phyloP scores from a whole-genome alignment of 2,888 invertebrate species.

The Entomobrya multifasciata region DNA sequence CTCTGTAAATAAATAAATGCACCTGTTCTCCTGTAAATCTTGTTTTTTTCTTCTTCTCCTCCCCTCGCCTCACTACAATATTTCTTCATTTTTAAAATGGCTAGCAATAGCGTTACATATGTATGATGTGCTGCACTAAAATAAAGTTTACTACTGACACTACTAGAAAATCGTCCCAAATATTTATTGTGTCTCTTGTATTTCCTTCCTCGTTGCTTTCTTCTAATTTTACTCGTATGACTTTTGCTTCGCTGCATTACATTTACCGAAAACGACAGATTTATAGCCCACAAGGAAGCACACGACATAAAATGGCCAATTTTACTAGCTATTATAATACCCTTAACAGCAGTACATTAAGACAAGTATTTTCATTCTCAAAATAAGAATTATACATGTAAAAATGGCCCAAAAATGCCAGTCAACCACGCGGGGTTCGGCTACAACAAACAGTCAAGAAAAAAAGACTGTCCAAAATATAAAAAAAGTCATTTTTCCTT shows the following conservation, averaged over 20 bases:
- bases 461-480: slow-evolving; percentile 24
- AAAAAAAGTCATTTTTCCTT: background rate
- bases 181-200: background rate
- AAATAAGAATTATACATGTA: background rate
- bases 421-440: slow-evolving; percentile 42
- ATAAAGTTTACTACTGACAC: slow-evolving; percentile 7
- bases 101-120: too few species aligned
- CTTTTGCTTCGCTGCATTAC: background rate
- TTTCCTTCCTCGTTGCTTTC: background rate
- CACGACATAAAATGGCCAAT: slow-evolving; percentile 10
- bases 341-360: background rate
- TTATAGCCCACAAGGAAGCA: slow-evolving; percentile 49
- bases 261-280: slow-evolving; percentile 42
- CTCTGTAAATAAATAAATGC: too few species aligned
- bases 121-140: too few species aligned
- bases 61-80: too few species aligned
- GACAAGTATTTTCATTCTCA: background rate
- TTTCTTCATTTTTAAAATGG: too few species aligned
- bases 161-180: background rate
- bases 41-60: too few species aligned
- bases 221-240: background rate
- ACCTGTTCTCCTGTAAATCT: too few species aligned
- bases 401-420: slow-evolving; percentile 38
- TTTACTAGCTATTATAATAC: slow-evolving; percentile 20
- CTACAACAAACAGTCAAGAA: background rate